A percentile compares a stretch with the other conserved stretches of the same genome.
phyloP scores from a whole-genome alignment of 2,113 vertebrate species.

The Rhinogobius similis region DNA sequence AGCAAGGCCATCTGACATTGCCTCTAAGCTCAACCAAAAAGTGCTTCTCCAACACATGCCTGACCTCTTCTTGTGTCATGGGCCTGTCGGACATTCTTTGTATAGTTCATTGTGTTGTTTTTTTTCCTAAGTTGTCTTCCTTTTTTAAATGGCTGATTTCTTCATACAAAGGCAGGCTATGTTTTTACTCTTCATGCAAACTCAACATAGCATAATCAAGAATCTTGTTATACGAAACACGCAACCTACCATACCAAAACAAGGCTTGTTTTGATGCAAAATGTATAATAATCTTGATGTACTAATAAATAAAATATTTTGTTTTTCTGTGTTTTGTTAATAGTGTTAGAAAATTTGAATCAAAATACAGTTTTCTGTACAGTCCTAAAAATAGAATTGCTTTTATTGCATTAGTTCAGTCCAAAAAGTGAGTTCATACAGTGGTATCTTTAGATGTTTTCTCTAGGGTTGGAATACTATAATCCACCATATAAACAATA shows the following conservation, averaged over 20 bases:
- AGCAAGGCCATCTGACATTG: slow-evolving; percentile 76
- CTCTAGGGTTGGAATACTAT: not conserved
- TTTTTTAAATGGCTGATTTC: slow-evolving; percentile 52
- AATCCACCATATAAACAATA: not conserved
- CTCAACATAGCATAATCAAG: slow-evolving; percentile 50
- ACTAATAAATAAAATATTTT: slow-evolving; percentile 75
- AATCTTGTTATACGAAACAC: slow-evolving; percentile 49
- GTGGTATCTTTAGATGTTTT: not conserved
- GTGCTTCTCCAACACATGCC: slow-evolving; percentile 77
- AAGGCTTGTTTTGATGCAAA: slow-evolving; percentile 74
- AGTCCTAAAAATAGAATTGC: not conserved
- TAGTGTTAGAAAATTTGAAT: not conserved
- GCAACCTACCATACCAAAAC: slow-evolving; percentile 63
- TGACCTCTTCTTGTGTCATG: slow-evolving; percentile 68
- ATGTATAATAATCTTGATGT: slow-evolving; percentile 69
- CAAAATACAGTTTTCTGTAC: not conserved
- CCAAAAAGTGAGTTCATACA: not conserved
- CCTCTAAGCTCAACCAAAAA: slow-evolving; percentile 79
- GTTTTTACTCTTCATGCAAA: slow-evolving; percentile 40
- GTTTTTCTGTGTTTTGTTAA: slow-evolving; percentile 60
- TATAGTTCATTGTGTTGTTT: slow-evolving; percentile 38
- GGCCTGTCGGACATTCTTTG: slow-evolving; percentile 60
- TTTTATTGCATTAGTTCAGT: not conserved
- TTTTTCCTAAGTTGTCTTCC: slow-evolving; percentile 65
- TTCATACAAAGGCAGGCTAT: slow-evolving; percentile 44